Base-by-base conservation (phyloP, 1,140 invertebrate species). In the Drosophila repleta region DNA sequence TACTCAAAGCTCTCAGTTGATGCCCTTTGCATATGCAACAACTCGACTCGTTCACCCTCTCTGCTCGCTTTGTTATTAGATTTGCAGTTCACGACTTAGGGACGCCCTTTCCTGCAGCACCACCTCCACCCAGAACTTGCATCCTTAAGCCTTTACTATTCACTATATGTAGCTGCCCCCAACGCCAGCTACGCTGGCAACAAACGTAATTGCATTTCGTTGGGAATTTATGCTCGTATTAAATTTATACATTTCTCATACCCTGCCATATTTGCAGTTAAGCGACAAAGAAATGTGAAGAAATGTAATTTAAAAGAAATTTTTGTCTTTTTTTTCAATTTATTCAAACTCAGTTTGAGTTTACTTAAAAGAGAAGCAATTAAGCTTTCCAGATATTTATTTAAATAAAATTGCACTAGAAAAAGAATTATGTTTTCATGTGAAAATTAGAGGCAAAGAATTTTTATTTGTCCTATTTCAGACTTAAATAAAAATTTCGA, bases 201-300 rank as follows among this genome's bases (percentile, higher is more conserved):
- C 64, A 82, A 75, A 82, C 74, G 78, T 88, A 88, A 87, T 88
- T 87, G 79, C 74, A 88, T 88, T 87, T 87, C 73, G 63, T 66
- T 67, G 29, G 66, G 64, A 88, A 87, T 82, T 88, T 87, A 82
- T 87, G 75, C 62, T 68, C 62, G 37, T 53, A 55, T 49, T n/a
- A 53, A 67, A 65, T 70, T 74, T 74, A 43, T 45, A 45, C 18
- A 46, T 37, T 51, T 65, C 66, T 74, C 43, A 79, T 71, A 32
- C 39, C 17, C 21, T 60, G 29, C n/a, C 7, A 4, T 35, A 6
- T 20, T 13, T 4, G 8, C 5, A 32, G 15, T 26, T 5, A 26
- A 13, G 5, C 11, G 39, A 17, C 39, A 15, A 8, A 43, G n/a
- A n/a, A 15, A 18, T 8, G 1, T 17, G n/a, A 7, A 8, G 2